Conservation (phyloP, 2,797 vertebrate species). For the Nyctalus aviator region DNA sequence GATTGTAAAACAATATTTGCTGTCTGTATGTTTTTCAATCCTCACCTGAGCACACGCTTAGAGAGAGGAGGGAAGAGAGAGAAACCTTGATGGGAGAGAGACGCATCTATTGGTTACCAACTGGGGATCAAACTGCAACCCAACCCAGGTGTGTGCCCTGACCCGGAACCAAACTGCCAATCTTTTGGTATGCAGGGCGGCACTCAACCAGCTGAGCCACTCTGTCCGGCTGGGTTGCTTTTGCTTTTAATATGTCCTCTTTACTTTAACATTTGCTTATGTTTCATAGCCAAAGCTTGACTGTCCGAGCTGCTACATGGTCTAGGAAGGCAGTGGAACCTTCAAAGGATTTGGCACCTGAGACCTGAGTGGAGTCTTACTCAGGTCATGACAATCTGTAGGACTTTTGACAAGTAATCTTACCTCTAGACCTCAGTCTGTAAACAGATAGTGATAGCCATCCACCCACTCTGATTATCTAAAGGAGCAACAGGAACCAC, state of each 20-base stretch:
- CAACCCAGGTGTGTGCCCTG: not conserved
- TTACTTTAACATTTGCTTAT: not conserved
- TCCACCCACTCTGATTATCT: not conserved
- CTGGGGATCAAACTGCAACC: not conserved
- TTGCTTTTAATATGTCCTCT: not conserved
- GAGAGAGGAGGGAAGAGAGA: not conserved
- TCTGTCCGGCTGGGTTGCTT: not conserved
- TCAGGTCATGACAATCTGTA: not conserved
- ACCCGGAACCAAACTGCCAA: not conserved
- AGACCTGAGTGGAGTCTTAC: not conserved
- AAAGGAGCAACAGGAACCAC: not conserved
- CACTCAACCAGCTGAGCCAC: not conserved
- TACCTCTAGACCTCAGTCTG: not conserved
- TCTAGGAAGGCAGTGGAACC: not conserved
- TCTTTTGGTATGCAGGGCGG: not conserved
- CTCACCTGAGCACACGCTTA: not conserved
- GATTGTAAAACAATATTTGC: not conserved
- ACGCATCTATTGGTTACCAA: not conserved
- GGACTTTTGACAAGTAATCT: not conserved
- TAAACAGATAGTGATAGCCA: not conserved
- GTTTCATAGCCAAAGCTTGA: not conserved
- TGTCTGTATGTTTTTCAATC: not conserved
- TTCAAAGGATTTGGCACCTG: not conserved
- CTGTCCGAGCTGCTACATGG: not conserved
- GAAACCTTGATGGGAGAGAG: not conserved